Conservation (phyloP, 2,888 invertebrate species). For the Lucinisca nassula region DNA sequence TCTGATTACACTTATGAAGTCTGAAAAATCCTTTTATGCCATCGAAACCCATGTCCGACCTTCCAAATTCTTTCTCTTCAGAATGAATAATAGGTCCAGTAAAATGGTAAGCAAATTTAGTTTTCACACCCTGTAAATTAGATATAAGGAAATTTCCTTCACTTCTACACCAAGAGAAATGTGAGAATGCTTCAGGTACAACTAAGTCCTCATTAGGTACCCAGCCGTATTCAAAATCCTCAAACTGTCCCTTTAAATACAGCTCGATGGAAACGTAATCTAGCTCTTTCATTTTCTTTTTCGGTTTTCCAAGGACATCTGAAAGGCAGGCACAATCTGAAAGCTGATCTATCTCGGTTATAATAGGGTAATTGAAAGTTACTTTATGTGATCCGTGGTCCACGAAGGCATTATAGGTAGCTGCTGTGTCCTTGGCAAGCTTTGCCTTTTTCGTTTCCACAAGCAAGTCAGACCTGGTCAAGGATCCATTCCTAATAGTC, state of each 20-base stretch:
- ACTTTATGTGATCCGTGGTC: constrained; percentile 50
- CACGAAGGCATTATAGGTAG: constrained; percentile 58
- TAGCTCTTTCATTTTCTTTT: constrained; percentile 65
- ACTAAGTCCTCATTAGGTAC: constrained; percentile 54
- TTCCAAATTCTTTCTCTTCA: constrained; percentile 64
- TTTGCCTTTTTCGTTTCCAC: constrained; percentile 67
- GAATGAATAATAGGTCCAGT: constrained; percentile 79
- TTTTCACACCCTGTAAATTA: constrained; percentile 76
- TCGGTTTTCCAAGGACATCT: constrained; percentile 73
- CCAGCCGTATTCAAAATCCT: constrained; percentile 71
- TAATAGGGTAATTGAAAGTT: constrained; percentile 70
- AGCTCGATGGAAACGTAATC: constrained; percentile 78
- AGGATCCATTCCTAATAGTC: constrained; percentile 69
- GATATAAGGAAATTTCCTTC: constrained; percentile 73
- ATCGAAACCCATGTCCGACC: constrained; percentile 71
- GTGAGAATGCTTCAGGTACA: constrained; percentile 76
- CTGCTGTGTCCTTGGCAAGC: constrained; percentile 61
- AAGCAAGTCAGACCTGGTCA: constrained; percentile 72
- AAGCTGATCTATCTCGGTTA: constrained; percentile 78
- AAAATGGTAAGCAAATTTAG: constrained; percentile 67
- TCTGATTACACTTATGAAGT: constrained; percentile 76
- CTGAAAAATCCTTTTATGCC: constrained; percentile 79
- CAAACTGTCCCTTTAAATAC: constrained; percentile 72
- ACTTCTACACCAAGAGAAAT: constrained; percentile 77
- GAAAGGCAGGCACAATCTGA: constrained; percentile 76